Evolutionary conservation across 1,140 invertebrate species (phyloP).

Genomic region (Drusus annulatus): DNA sequence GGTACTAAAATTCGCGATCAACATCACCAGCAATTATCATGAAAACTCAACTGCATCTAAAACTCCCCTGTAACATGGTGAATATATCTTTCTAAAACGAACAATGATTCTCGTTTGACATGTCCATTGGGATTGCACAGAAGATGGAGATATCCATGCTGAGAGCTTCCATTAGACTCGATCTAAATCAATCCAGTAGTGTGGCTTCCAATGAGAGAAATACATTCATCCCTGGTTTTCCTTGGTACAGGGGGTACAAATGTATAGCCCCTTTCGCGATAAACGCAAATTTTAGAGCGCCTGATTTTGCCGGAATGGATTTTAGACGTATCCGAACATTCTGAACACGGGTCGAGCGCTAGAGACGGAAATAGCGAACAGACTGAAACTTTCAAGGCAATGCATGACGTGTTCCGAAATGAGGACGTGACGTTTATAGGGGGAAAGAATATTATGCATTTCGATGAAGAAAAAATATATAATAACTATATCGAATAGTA

Average conservation of each 20-base stretch:
- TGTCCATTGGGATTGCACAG: neutral
- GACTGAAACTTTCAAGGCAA: conserved; percentile 25
- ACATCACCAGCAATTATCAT: no score
- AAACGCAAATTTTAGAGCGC: neutral
- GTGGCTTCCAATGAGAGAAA: neutral
- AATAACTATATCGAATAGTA: no score
- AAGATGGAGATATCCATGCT: neutral
- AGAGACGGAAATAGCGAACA: neutral
- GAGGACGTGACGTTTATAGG: conserved; percentile 34
- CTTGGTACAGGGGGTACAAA: neutral
- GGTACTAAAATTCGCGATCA: no score
- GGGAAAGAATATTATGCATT: neutral
- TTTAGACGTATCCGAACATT: neutral
- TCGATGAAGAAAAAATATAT: no score
- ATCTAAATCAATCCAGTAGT: neutral
- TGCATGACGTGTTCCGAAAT: conserved; percentile 12
- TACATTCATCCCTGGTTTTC: neutral
- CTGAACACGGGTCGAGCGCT: conserved; percentile 12
- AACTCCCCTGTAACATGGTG: neutral
- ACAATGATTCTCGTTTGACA: conserved; percentile 9
- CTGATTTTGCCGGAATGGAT: neutral
- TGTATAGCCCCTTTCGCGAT: neutral
- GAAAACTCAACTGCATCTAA: no score
- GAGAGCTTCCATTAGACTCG: neutral
- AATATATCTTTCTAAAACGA: neutral